Evolutionary conservation across 2,888 invertebrate species (phyloP).

Genomic region (Ornithoptera priamus): DNA sequence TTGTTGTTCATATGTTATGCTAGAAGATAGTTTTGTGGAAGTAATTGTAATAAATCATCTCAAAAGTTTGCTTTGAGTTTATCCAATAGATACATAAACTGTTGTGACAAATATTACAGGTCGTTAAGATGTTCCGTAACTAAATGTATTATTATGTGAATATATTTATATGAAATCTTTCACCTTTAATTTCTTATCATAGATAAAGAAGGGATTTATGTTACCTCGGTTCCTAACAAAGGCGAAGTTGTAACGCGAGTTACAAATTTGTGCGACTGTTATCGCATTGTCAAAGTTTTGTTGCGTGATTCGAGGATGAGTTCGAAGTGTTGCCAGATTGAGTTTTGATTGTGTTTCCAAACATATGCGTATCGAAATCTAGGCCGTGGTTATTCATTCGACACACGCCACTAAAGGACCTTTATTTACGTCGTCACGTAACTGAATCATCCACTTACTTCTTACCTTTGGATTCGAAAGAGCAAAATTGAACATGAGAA

Average conservation of each 20-base stretch:
- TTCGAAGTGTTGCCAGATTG: conserved; percentile 65
- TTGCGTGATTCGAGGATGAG: conserved; percentile 61
- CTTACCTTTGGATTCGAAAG: conserved; percentile 38
- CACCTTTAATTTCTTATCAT: neutral
- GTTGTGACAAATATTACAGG: no score
- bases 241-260: conserved; percentile 34
- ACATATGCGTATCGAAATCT: conserved; percentile 55
- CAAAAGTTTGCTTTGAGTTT: no score
- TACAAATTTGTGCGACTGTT: conserved; percentile 36
- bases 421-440: conserved; percentile 51
- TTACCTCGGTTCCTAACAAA: conserved; percentile 6
- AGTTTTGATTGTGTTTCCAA: conserved; percentile 69
- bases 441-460: conserved; percentile 61
- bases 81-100: no score
- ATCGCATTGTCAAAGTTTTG: conserved; percentile 46
- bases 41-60: no score
- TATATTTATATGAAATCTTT: neutral
- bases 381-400: conserved; percentile 64
- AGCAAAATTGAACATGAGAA: conserved; percentile 12
- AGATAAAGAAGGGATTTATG: neutral
- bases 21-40: no score
- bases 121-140: no score
- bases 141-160: neutral
- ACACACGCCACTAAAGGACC: conserved; percentile 55
- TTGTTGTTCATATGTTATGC: no score